A percentile compares a stretch with the other conserved stretches of the same genome.
Conservation (phyloP, 2,113 vertebrate species). For the Odontophorus gujanensis region DNA sequence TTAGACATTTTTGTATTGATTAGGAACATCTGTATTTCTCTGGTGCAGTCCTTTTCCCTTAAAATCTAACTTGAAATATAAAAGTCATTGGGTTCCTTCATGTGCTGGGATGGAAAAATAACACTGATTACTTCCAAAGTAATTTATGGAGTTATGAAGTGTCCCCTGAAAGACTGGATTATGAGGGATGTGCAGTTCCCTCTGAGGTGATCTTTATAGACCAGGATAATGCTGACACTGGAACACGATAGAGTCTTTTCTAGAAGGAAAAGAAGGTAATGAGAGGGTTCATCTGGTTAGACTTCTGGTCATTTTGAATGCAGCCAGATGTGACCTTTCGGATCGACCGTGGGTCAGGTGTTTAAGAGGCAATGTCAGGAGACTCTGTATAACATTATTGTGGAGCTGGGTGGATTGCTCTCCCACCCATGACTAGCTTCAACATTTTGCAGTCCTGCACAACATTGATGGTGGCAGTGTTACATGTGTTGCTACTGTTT, state of each 20-base stretch:
- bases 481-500: background rate
- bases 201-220: background rate
- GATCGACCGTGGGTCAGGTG: background rate
- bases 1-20: slow-evolving; percentile 15
- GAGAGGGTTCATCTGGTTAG: background rate
- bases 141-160: background rate
- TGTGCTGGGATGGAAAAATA: background rate
- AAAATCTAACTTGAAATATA: background rate
- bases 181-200: background rate
- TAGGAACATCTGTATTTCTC: slow-evolving; percentile 39
- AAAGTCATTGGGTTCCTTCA: background rate
- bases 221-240: background rate
- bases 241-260: fast-evolving
- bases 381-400: background rate
- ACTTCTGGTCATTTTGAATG: background rate
- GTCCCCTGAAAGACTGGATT: background rate
- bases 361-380: background rate
- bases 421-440: background rate
- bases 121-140: background rate
- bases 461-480: background rate
- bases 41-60: slow-evolving; percentile 16
- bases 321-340: background rate
- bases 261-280: background rate
- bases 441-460: background rate
- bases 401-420: background rate